Base-by-base conservation (phyloP, 2,888 invertebrate species). In the Molanna angustata region DNA sequence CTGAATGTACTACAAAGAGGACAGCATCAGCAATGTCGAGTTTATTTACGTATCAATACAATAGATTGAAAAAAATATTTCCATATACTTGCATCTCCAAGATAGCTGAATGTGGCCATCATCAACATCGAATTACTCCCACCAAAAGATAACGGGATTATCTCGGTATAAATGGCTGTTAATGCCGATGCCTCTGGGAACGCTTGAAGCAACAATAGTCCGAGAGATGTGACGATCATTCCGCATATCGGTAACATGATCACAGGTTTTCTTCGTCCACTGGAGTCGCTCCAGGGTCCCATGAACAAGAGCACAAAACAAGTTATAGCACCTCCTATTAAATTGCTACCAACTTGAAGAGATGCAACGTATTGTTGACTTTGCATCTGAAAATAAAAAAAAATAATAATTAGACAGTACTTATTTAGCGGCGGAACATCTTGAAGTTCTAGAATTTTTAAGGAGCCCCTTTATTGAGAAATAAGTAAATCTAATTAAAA, bases 31-130 rank as follows among this genome's bases (percentile, higher is more conserved):
- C n/a, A n/a, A n/a, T n/a, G n/a, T n/a, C n/a, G n/a, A n/a, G n/a
- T n/a, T n/a, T n/a, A n/a, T n/a, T n/a, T n/a, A n/a, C n/a, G n/a
- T n/a, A n/a, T n/a, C n/a, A n/a, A n/a, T n/a, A n/a, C n/a, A n/a
- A n/a, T n/a, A n/a, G n/a, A n/a, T n/a, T n/a, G n/a, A n/a, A n/a
- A n/a, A n/a, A n/a, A n/a, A n/a, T n/a, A n/a, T n/a, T n/a, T n/a
- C n/a, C n/a, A 18, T 49, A 27, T 39, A 2, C 89, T 85, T 60
- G 88, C 84, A 66, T 90, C 88, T 16, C 85, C 86, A 46, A 90
- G 82, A 66, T 89, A 87, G 66, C 86, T 86, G 71, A 90, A 85
- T 41, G 88, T 80, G 0, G 86, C 86, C 72, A 88, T 86, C 58
- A 87, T 78, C 71, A 87, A 78, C 42, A 86, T 76, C 62, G 86